Conservation (phyloP, 1,140 invertebrate species). For the Trachymyrmex septentrionalis region DNA sequence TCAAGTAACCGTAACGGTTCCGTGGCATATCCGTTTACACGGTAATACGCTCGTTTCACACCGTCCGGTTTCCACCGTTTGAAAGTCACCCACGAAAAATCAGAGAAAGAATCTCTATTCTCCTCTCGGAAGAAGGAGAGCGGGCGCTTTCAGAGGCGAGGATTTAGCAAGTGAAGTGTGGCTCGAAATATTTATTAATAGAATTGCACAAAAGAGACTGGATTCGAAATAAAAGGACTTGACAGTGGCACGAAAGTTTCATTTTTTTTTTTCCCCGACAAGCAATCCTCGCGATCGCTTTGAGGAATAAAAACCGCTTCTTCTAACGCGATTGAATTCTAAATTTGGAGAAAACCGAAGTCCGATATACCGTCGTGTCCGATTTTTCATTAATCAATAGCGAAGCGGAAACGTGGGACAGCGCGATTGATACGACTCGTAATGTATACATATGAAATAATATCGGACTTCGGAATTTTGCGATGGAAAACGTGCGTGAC, state of each 20-base stretch:
- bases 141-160: not conserved
- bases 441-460: not conserved
- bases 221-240: conserved; percentile 4
- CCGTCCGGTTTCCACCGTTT: conserved; percentile 2
- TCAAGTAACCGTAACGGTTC: conserved; percentile 74
- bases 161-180: not conserved
- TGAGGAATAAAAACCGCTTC: conserved; percentile 4
- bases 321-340: not conserved
- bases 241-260: not conserved
- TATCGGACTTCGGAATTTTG: conserved; percentile 15
- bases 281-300: not conserved
- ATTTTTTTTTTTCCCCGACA: not conserved
- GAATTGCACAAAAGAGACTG: not conserved
- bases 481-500: conserved; percentile 29
- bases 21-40: conserved; percentile 76
- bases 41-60: conserved; percentile 72
- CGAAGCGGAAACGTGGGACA: not conserved
- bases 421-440: not conserved
- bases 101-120: not conserved
- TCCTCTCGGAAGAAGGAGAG: not conserved
- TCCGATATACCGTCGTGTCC: not conserved
- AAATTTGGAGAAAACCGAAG: conserved; percentile 17
- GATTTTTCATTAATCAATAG: conserved; percentile 23
- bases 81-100: not conserved
- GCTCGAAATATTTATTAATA: conserved; percentile 15